Evolutionary conservation across 2,888 invertebrate genomes (phyloP).

Genomic region (Sialis fuliginosa): DNA sequence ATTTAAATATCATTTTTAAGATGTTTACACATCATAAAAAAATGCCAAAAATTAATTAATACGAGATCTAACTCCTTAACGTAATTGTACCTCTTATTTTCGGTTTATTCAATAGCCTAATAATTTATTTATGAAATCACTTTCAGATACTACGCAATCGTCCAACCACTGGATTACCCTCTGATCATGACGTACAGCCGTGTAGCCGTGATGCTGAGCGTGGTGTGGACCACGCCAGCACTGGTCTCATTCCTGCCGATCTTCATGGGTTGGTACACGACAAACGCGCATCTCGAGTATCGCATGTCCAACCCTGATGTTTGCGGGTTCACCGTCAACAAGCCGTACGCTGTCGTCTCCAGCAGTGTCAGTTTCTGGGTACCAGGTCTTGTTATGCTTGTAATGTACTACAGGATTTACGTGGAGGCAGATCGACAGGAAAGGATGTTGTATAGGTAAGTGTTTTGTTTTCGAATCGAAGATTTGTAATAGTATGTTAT

Average conservation of each 20-base stretch:
- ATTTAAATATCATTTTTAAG: no score
- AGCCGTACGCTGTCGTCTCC: conserved; percentile 71
- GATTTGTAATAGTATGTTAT: no score
- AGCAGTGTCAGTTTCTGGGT: conserved; percentile 89
- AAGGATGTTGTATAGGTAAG: conserved; percentile 66
- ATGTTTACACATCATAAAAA: no score
- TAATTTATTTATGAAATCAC: no score
- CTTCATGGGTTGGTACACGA: conserved; percentile 90
- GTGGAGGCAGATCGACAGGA: conserved; percentile 72
- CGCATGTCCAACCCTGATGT: conserved; percentile 48
- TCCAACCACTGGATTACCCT: conserved; percentile 85
- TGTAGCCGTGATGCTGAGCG: conserved; percentile 63
- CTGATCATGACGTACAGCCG: conserved; percentile 77
- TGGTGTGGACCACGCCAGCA: conserved; percentile 85
- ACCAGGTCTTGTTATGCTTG: conserved; percentile 82
- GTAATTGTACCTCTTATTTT: no score
- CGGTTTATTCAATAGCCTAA: no score
- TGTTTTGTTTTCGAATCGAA: conserved; percentile 2
- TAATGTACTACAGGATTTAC: conserved; percentile 81
- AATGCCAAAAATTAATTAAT: no score
- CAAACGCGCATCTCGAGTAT: conserved; percentile 55
- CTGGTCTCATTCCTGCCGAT: conserved; percentile 88
- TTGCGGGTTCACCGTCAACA: conserved; percentile 74
- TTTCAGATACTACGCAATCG: conserved; percentile 71
- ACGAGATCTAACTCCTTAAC: no score